These are phyloP conservation scores for Heliothis virescens DNA, from an alignment of 1,140 invertebrate genomes.

Conservation along the genomic window DNA sequence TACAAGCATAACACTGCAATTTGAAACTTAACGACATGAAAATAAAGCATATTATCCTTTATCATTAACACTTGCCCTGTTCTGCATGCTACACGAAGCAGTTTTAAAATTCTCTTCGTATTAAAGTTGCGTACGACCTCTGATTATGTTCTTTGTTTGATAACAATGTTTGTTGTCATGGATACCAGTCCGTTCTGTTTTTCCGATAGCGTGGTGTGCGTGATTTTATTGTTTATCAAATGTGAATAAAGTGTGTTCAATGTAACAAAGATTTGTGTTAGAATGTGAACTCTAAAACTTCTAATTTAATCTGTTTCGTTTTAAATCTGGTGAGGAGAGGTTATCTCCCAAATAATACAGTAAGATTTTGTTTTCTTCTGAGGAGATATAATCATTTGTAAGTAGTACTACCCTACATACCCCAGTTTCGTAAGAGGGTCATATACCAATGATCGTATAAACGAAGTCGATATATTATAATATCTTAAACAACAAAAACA, in stretches of 20 bases:
- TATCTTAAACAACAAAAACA: too few species aligned
- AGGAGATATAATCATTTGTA: too few species aligned
- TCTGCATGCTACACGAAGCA: background rate
- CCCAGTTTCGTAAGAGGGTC: too few species aligned
- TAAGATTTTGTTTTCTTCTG: too few species aligned
- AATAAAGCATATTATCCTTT: background rate
- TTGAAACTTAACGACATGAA: background rate
- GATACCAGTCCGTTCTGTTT: conserved; percentile 40
- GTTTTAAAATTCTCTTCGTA: conserved; percentile 1
- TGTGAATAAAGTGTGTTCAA: conserved; percentile 27
- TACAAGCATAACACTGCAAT: background rate
- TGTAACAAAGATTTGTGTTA: background rate
- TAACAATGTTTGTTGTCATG: conserved; percentile 54
- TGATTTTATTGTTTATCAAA: conserved; percentile 16
- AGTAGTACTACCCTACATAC: too few species aligned
- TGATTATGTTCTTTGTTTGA: conserved; percentile 56
- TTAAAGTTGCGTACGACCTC: conserved; percentile 12
- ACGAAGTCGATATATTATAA: too few species aligned
- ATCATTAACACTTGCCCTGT: background rate
- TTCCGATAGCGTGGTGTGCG: conserved; percentile 13
- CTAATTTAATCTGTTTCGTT: too few species aligned
- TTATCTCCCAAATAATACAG: too few species aligned
- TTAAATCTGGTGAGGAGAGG: too few species aligned
- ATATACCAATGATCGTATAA: too few species aligned
- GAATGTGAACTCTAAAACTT: too few species aligned